phyloP scores from a whole-genome alignment of 1,140 invertebrate genomes.

The Drosophila ercepeae region DNA sequence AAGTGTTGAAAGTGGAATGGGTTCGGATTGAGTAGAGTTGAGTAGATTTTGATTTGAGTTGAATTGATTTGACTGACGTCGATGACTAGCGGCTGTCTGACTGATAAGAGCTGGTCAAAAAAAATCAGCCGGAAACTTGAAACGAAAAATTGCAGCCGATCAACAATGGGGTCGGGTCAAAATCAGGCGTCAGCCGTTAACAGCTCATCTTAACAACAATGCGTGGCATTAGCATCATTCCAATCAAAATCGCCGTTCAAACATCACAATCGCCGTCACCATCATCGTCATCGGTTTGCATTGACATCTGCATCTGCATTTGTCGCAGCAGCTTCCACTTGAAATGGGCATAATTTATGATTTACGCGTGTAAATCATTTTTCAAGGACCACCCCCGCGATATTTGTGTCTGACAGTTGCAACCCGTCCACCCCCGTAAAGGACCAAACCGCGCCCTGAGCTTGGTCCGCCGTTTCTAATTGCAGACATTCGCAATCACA shows the following conservation, averaged over 20 bases:
- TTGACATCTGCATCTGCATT: constrained; percentile 68
- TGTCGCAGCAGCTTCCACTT: constrained; percentile 59
- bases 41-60: constrained; percentile 1
- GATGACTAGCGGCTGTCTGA: constrained; percentile 1
- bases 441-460: background rate
- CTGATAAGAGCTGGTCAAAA: constrained; percentile 22
- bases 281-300: constrained; percentile 22
- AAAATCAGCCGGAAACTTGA: background rate
- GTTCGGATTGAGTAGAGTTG: constrained; percentile 5
- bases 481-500: constrained; percentile 66
- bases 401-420: constrained; percentile 53
- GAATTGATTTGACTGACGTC: constrained; percentile 19
- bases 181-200: background rate
- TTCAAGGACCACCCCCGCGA: constrained; percentile 47
- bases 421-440: background rate
- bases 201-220: constrained; percentile 19
- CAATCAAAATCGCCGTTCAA: constrained; percentile 7
- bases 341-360: constrained; percentile 71
- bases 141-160: background rate
- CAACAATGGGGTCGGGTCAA: constrained; percentile 3
- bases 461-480: constrained; percentile 64
- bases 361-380: constrained; percentile 76
- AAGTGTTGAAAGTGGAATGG: constrained; percentile 34
- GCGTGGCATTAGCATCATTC: constrained; percentile 3
- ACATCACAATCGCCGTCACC: constrained; percentile 26